Evolutionary conservation across 2,888 invertebrate genomes (phyloP).

Genomic region (Perizoma flavofasciatum): DNA sequence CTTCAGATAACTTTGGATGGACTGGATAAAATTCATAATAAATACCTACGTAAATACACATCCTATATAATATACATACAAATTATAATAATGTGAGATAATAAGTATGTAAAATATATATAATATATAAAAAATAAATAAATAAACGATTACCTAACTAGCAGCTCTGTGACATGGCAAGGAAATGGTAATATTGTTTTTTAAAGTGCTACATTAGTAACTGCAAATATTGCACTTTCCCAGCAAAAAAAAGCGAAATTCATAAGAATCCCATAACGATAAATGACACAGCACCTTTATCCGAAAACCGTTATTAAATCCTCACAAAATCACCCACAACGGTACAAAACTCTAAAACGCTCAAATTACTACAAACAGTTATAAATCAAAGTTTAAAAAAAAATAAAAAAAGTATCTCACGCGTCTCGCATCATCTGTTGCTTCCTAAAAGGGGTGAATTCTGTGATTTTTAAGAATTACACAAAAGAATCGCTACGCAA

Average conservation of each 20-base stretch:
- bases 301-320: constrained; percentile 71
- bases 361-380: constrained; percentile 83
- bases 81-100: too few species aligned
- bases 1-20: too few species aligned
- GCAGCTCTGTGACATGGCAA: too few species aligned
- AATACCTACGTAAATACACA: too few species aligned
- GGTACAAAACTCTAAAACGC: constrained; percentile 71
- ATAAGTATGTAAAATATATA: too few species aligned
- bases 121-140: too few species aligned
- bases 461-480: constrained; percentile 49
- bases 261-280: constrained; percentile 33
- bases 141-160: too few species aligned
- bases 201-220: too few species aligned
- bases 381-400: constrained; percentile 74
- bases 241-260: constrained; percentile 13
- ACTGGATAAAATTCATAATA: too few species aligned
- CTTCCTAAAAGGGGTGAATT: constrained; percentile 80
- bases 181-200: too few species aligned
- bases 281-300: constrained; percentile 47
- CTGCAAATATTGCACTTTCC: neutral
- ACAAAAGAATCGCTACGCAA: constrained; percentile 50
- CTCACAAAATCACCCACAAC: constrained; percentile 62
- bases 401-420: constrained; percentile 77
- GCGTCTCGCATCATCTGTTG: constrained; percentile 67
- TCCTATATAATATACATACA: too few species aligned